A percentile compares a stretch with the other conserved stretches of the same genome.
Conservation (phyloP, 2,113 vertebrate genomes). For the Acrocephalus arundinaceus region DNA sequence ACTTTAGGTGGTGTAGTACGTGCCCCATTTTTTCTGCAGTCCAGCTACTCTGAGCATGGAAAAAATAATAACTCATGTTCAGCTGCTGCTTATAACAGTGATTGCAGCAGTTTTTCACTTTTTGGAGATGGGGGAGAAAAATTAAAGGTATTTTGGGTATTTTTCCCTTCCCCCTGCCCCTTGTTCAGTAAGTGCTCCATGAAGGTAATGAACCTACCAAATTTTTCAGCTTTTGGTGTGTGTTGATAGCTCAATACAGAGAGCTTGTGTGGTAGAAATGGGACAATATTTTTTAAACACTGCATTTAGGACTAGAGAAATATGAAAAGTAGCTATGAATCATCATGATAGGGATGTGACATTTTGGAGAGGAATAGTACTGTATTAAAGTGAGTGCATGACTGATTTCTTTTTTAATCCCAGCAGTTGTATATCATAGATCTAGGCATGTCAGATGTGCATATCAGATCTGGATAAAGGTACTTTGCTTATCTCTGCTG, state of each 20-base stretch:
- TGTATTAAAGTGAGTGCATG: neutral
- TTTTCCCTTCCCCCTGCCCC: accelerated
- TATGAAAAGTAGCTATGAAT: neutral
- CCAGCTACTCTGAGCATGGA: neutral
- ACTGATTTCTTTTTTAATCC: neutral
- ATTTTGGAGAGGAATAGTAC: neutral
- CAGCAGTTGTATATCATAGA: neutral
- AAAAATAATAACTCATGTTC: neutral
- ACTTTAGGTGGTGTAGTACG: neutral
- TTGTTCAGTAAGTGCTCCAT: neutral
- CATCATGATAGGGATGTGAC: neutral
- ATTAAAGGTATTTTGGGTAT: neutral
- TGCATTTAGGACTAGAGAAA: neutral
- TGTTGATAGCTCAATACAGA: neutral
- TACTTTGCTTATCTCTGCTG: neutral
- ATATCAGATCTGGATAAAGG: neutral
- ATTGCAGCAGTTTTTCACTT: neutral
- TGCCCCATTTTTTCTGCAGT: neutral
- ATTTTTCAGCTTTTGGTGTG: neutral
- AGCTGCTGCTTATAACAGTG: neutral
- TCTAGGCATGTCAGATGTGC: neutral
- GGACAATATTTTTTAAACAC: neutral
- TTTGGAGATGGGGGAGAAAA: neutral
- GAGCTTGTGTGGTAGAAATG: neutral
- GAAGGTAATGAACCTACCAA: neutral